These are phyloP conservation scores for Delia radicum DNA, from an alignment of 1,140 invertebrate genomes.

Conservation along the genomic window DNA sequence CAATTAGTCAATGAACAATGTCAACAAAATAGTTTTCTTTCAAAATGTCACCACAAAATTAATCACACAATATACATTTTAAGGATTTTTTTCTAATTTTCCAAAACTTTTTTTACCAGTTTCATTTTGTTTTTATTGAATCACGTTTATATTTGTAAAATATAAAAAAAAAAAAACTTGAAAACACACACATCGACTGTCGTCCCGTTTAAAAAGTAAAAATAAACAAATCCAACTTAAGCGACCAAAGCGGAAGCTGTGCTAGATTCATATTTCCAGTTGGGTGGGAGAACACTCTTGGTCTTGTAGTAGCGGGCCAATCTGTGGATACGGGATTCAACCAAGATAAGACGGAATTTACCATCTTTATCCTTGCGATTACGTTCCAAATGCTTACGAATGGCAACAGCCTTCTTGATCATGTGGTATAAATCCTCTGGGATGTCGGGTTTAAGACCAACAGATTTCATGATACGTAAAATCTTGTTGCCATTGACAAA, in stretches of 20 bases:
- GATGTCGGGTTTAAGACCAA: slow-evolving; percentile 92
- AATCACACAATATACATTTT: too few relatives aligned
- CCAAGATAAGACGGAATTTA: slow-evolving; percentile 98
- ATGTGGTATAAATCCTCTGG: slow-evolving; percentile 98
- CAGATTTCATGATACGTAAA: slow-evolving; percentile 94
- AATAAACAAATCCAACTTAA: slow-evolving; percentile 64
- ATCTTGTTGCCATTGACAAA: slow-evolving; percentile 98
- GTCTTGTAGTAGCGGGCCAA: slow-evolving; percentile 98
- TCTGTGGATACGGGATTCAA: slow-evolving; percentile 97
- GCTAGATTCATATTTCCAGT: slow-evolving; percentile 98
- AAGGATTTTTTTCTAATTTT: too few relatives aligned
- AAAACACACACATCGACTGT: not conserved
- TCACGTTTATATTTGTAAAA: slow-evolving; percentile 24
- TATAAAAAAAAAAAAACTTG: slow-evolving; percentile 14
- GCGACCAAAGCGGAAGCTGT: slow-evolving; percentile 97
- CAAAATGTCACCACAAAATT: too few relatives aligned
- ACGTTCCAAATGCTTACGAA: slow-evolving; percentile 97
- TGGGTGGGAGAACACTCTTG: slow-evolving; percentile 90
- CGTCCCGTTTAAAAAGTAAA: not conserved
- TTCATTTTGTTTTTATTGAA: slow-evolving; percentile 2
- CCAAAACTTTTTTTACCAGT: too few relatives aligned
- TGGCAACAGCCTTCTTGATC: slow-evolving; percentile 99
- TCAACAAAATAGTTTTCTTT: too few relatives aligned
- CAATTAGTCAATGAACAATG: too few relatives aligned
- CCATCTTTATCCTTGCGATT: slow-evolving; percentile 97